Conservation (phyloP, 1,140 invertebrate genomes). For the Drosophila lacteicornis region DNA sequence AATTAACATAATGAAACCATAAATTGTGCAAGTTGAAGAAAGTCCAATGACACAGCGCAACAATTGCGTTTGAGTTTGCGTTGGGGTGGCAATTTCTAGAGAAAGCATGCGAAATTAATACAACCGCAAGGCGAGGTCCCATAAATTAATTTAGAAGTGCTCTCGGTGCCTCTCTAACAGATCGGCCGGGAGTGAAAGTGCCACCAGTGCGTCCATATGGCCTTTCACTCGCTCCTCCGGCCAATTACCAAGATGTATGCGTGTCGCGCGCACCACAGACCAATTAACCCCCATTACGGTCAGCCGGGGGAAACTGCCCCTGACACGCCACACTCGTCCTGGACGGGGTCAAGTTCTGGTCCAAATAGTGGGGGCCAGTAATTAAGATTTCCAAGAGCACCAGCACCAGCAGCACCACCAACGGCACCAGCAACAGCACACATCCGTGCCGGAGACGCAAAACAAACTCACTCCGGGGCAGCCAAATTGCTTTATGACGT, state of each 20-base stretch:
- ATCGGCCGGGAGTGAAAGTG: conserved; percentile 61
- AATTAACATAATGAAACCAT: conserved; percentile 84
- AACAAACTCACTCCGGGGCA: conserved; percentile 53
- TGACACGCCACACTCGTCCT: conserved; percentile 63
- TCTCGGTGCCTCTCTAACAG: conserved; percentile 19
- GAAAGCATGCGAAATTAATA: conserved; percentile 75
- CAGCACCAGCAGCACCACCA: not conserved
- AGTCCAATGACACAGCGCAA: conserved; percentile 72
- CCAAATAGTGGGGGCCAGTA: conserved; percentile 58
- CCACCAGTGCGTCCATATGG: conserved; percentile 60
- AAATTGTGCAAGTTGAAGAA: conserved; percentile 72
- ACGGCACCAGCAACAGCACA: conserved; percentile 11
- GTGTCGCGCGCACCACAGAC: conserved; percentile 84
- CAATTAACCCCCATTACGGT: conserved; percentile 85
- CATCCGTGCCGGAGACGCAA: conserved; percentile 64
- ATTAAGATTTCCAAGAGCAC: conserved; percentile 73
- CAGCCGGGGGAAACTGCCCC: conserved; percentile 49
- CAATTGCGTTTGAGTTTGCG: conserved; percentile 36
- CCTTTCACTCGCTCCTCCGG: conserved; percentile 65
- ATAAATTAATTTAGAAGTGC: conserved; percentile 82
- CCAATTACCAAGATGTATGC: conserved; percentile 85
- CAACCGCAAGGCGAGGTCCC: conserved; percentile 71
- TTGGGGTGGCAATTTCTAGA: conserved; percentile 53
- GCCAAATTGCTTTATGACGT: conserved; percentile 83
- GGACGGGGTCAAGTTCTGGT: conserved; percentile 72